Percentiles rank a stretch among this genome's conserved stretches.
These are phyloP conservation scores for Formica selysi DNA, from an alignment of 1,140 invertebrate genomes.

Conservation along the genomic window DNA sequence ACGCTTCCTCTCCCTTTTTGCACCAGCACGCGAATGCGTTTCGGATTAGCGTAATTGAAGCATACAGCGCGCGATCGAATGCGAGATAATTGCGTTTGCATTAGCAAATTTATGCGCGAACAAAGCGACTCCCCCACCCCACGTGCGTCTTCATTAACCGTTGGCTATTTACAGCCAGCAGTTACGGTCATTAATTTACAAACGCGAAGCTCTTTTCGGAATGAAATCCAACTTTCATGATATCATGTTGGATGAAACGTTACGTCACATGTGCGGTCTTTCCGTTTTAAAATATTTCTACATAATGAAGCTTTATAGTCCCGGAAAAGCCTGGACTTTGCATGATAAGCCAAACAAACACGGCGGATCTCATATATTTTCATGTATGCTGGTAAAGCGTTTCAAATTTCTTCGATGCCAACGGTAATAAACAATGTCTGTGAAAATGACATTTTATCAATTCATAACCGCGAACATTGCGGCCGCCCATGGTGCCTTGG, in stretches of 20 bases:
- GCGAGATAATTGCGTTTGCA: slow-evolving; percentile 46
- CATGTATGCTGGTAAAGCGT: slow-evolving; percentile 27
- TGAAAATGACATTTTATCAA: slow-evolving; percentile 61
- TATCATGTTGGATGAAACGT: background rate
- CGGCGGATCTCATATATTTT: slow-evolving; percentile 14
- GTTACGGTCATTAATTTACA: slow-evolving; percentile 38
- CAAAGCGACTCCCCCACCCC: slow-evolving; percentile 25
- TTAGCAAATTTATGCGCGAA: slow-evolving; percentile 57
- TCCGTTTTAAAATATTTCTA: slow-evolving; percentile 16
- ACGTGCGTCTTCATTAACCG: slow-evolving; percentile 46
- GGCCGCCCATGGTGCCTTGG: slow-evolving; percentile 11
- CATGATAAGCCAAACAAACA: background rate
- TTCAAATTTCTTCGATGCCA: slow-evolving; percentile 42
- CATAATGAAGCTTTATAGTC: slow-evolving; percentile 33
- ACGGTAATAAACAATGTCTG: slow-evolving; percentile 36
- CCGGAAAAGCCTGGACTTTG: background rate
- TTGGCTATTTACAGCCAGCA: slow-evolving; percentile 26
- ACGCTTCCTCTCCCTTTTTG: slow-evolving; percentile 8
- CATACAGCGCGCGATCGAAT: slow-evolving; percentile 44
- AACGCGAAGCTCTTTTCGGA: slow-evolving; percentile 44
- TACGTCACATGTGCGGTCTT: background rate
- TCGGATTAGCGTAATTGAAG: slow-evolving; percentile 71
- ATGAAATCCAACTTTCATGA: slow-evolving; percentile 15
- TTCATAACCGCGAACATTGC: slow-evolving; percentile 42
- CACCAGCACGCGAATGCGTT: slow-evolving; percentile 10